Evolutionary conservation across 2,888 invertebrate genomes (phyloP).

Genomic region (Meghimatium bilineatum): DNA sequence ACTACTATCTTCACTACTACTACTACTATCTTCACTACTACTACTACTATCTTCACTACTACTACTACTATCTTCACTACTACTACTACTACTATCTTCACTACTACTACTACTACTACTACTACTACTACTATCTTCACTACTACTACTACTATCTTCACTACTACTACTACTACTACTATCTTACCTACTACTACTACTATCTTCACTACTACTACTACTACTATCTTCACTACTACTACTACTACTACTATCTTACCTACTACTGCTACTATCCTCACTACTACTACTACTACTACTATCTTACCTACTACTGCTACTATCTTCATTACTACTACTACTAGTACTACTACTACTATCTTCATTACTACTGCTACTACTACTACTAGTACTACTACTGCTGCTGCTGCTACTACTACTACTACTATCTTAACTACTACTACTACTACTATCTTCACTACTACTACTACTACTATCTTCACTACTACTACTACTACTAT

Average conservation of each 20-base stretch:
- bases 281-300: slow-evolving; percentile 5
- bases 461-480: not conserved
- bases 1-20: not conserved
- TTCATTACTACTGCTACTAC: not conserved
- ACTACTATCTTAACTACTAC: not conserved
- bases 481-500: not conserved
- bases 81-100: not conserved
- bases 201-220: not conserved
- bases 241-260: not conserved
- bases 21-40: too few species aligned
- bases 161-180: not conserved
- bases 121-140: not conserved
- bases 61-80: not conserved
- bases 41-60: not conserved
- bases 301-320: not conserved
- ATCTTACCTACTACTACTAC: not conserved
- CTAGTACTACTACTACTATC: slow-evolving; percentile 6
- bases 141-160: not conserved
- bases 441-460: not conserved
- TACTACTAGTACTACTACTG: not conserved
- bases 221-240: not conserved
- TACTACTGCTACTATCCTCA: not conserved
- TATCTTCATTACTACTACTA: not conserved
- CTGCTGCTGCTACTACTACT: not conserved
- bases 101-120: slow-evolving; percentile 10